Evolutionary conservation across 2,113 vertebrate genomes (phyloP), one percentile per base, ranked within the genome.

Genomic region (Chionomys nivalis): DNA sequence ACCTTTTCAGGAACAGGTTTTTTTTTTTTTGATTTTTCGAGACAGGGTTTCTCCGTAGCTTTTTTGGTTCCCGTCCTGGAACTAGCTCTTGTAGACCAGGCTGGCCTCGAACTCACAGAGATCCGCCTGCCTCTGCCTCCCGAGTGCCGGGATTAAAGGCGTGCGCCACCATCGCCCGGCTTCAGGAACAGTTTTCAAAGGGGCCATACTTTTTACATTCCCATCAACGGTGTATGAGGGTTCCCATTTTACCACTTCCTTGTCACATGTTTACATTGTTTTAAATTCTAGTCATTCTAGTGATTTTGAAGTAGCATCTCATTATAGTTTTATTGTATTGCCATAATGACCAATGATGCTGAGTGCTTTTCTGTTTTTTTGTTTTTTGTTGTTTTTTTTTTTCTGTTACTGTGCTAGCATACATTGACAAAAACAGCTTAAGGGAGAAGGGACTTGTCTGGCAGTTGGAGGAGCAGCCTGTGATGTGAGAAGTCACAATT

Each of bases 271-370:
- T 90, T 88, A 28, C 19, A 47, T 72, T 81, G 11, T 86, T 95
- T 81, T 81, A 95, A 47, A 68, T 89, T 95, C 52, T 44, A 86
- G 23, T 44, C 13, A 87, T 70, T 92, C 24, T 90, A 61, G 39
- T 77, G 61, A 55, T 44, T 87, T 14, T 82, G 49, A 93, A 93
- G 68, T 70, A 23, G 7, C 70, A 75, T 89, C 72, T 97, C 28
- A 90, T 61, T 86, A 17, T 70, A 31, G 44, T 75, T 91, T 89
- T 89, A 78, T 92, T 91, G 36, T 26, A 94, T 95, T 90, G 86
- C 49, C 89, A 23, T 79, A 66, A 21, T 94, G 21, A 77, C 26
- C 70, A 42, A 70, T 42, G 21, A 55, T 58, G 28, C 16, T 86
- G 72, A 66, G 11, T 39, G 36, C 47, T 6, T 86, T 91, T 87